These are phyloP conservation scores for Ptychadena robeensis DNA, from an alignment of 2,797 vertebrate genomes.

Conservation along the genomic window DNA sequence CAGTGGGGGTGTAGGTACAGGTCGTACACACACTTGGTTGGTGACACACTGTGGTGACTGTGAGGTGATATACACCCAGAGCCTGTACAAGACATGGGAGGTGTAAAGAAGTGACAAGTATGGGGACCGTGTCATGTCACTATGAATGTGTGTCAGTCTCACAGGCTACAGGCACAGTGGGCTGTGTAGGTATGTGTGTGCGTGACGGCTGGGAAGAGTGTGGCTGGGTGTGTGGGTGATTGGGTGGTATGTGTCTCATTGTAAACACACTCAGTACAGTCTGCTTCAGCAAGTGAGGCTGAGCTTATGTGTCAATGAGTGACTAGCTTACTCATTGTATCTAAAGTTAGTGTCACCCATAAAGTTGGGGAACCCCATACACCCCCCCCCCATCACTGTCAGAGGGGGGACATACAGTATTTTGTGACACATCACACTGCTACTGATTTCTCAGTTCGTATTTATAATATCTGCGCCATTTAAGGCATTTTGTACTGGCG, in stretches of 20 bases:
- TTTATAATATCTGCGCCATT: background rate
- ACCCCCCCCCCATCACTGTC: too few relatives aligned
- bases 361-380: background rate
- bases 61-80: too few relatives aligned
- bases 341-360: background rate
- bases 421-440: background rate
- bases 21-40: background rate
- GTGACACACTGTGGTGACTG: too few relatives aligned
- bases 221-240: background rate
- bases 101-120: background rate
- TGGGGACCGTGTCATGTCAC: background rate
- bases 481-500: background rate
- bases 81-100: too few relatives aligned
- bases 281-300: too few relatives aligned
- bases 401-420: background rate
- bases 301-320: background rate
- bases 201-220: slow-evolving; percentile 20
- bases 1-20: background rate
- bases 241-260: background rate
- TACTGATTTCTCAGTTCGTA: background rate
- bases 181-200: background rate
- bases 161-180: background rate
- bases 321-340: background rate
- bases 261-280: too few relatives aligned
- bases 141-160: background rate